phyloP scores from a whole-genome alignment of 2,113 vertebrate genomes.

The Oreochromis aureus region DNA sequence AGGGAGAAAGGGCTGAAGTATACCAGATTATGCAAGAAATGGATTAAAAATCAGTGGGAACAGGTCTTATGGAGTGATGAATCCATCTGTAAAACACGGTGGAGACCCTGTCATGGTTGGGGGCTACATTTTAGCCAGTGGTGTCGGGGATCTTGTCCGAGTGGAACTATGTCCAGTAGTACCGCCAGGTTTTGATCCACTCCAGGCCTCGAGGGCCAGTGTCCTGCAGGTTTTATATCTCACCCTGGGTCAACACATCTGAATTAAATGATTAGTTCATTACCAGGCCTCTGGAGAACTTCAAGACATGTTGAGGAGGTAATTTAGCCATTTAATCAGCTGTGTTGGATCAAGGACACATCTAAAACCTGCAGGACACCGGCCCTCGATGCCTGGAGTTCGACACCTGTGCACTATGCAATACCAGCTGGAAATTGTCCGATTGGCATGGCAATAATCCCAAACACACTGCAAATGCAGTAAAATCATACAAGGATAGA shows the following conservation, averaged over 20 bases:
- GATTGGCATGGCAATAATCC: background rate
- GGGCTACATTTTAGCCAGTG: background rate
- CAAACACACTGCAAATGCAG: background rate
- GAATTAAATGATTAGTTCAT: background rate
- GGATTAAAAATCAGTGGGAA: background rate
- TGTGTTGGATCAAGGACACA: background rate
- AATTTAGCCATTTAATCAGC: background rate
- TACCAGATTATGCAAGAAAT: background rate
- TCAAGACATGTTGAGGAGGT: background rate
- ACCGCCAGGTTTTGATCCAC: background rate
- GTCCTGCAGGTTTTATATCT: background rate
- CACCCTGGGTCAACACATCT: background rate
- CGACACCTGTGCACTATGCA: background rate
- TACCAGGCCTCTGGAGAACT: background rate
- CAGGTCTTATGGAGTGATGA: background rate
- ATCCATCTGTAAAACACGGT: background rate
- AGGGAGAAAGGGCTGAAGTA: background rate
- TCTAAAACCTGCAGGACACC: background rate
- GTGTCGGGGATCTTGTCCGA: too few species aligned
- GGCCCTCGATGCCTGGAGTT: background rate
- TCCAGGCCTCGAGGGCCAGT: background rate
- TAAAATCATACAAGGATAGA: background rate
- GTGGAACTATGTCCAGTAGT: too few species aligned
- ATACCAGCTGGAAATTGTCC: background rate
- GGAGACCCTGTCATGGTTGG: background rate